Evolutionary conservation across 1,140 invertebrate species (phyloP).

Genomic region (Dendroctonus valens): DNA sequence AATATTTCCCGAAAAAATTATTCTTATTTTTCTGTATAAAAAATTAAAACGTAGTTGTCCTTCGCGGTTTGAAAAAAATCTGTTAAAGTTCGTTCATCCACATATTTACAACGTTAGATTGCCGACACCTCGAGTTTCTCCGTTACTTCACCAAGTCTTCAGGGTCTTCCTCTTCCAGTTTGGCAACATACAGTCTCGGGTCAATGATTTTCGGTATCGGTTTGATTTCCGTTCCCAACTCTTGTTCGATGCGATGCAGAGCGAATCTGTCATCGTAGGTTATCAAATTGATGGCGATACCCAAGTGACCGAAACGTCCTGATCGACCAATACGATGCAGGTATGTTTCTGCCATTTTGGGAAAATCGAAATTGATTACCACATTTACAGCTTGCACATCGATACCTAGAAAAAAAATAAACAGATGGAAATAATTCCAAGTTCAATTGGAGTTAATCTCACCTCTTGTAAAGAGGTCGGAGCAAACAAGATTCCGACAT

Average conservation of each 20-base stretch:
- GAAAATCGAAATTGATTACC: constrained; percentile 99
- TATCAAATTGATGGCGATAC: constrained; percentile 98
- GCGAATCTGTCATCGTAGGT: constrained; percentile 98
- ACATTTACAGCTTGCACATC: constrained; percentile 99
- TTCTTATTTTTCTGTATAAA: constrained; percentile 18
- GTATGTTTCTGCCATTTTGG: constrained; percentile 99
- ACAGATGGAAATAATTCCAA: neutral
- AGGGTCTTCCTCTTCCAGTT: constrained; percentile 59
- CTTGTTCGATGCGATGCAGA: constrained; percentile 97
- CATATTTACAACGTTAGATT: constrained; percentile 20
- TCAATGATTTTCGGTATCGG: constrained; percentile 99
- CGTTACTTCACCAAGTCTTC: constrained; percentile 26
- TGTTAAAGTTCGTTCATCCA: constrained; percentile 12
- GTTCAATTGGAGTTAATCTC: constrained; percentile 16
- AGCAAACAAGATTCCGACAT: constrained; percentile 92
- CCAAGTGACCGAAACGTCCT: constrained; percentile 96
- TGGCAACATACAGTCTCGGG: constrained; percentile 91
- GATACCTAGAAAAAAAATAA: constrained; percentile 63
- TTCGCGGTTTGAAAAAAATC: constrained; percentile 15
- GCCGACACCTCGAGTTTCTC: neutral
- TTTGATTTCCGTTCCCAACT: constrained; percentile 98
- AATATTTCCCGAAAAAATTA: constrained; percentile 22
- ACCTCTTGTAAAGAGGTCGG: constrained; percentile 95
- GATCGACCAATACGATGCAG: constrained; percentile 98
- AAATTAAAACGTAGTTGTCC: constrained; percentile 19